Evolutionary conservation across 2,797 vertebrate species (phyloP), one percentile per base, ranked within the genome.

Genomic region (Sebastes steindachneri): DNA sequence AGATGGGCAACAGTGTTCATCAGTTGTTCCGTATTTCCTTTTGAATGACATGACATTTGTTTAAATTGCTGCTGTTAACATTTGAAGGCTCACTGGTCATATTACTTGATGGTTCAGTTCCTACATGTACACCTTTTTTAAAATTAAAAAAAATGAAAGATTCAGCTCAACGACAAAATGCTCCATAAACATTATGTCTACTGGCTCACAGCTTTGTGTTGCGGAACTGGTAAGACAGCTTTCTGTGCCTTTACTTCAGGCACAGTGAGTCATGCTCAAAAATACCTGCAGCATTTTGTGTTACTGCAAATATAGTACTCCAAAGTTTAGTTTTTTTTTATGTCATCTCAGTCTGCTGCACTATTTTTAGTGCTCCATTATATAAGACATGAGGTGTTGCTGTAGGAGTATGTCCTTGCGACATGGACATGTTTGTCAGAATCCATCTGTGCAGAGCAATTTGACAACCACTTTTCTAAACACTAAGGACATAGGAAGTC

Each of bases 331-430:
- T 3, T 51, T 51, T 21, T 71, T 75, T 69, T 51, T 7, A 60
- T 77, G 21, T 53, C 31, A 71, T 84, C 89, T 82, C 79, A 81
- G 75, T 85, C 68, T 82, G 75, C 74, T 79, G 41, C 7, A 15
- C 74, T 86, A 92, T 92, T 86, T 92, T 91, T 80, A 88, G 69
- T 28, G 15, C 25, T 21, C 15, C 8, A 69, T 91, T 89, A 92
- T 86, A 83, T 88, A 90, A 91, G 78, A 73, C 25, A 77, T 29
- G 72, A 85, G n/a, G 73, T 80, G 69, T 35, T 88, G 68, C 80
- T 84, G 66, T 74, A 76, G 31, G 60, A 82, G 73, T 53, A 51
- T 75, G 33, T 82, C 72, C 73, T 73, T 66, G 71, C 82, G 71
- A 79, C 74, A 73, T 72, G 33, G 63, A 65, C 55, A 33, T 73